Percentiles rank a stretch among this genome's conserved stretches.
Conservation (phyloP, 2,797 vertebrate genomes). For the Leuciscus waleckii region DNA sequence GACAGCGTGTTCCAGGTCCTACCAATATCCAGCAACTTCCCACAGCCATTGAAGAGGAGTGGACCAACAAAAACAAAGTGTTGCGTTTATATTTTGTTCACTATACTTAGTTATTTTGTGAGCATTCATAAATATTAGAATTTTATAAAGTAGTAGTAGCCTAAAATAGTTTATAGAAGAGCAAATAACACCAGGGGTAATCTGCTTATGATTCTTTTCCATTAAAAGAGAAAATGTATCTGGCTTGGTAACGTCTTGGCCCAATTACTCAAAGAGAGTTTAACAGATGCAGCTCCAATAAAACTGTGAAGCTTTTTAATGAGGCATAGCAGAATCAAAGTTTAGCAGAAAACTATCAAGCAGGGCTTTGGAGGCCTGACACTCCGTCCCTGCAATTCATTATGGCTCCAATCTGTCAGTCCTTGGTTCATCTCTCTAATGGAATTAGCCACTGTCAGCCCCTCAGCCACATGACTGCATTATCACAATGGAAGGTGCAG, state of each 20-base stretch:
- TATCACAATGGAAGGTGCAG: constrained; percentile 81
- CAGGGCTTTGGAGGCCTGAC: constrained; percentile 73
- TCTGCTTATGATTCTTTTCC: constrained; percentile 1
- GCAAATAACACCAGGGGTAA: not conserved
- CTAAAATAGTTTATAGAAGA: not conserved
- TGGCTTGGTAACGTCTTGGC: not conserved
- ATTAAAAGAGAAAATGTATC: constrained; percentile 31
- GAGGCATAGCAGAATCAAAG: constrained; percentile 70
- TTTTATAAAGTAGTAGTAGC: not conserved
- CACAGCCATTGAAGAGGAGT: too few species aligned
- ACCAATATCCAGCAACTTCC: too few species aligned
- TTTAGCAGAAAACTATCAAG: constrained; percentile 63
- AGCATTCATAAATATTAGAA: not conserved
- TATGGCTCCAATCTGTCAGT: constrained; percentile 83
- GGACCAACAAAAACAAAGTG: too few species aligned
- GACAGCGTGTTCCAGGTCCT: too few species aligned
- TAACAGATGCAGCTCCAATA: constrained; percentile 67
- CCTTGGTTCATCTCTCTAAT: constrained; percentile 85
- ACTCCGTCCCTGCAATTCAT: constrained; percentile 82
- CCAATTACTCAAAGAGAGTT: constrained; percentile 63
- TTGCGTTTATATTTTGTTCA: too few species aligned
- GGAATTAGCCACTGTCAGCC: constrained; percentile 82
- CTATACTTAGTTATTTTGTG: not conserved
- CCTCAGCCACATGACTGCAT: constrained; percentile 67
- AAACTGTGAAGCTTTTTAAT: constrained; percentile 73